Evolutionary conservation across 2,888 invertebrate species (phyloP), one percentile per base, ranked within the genome.

Genomic region (Lacanobia wlatinum): DNA sequence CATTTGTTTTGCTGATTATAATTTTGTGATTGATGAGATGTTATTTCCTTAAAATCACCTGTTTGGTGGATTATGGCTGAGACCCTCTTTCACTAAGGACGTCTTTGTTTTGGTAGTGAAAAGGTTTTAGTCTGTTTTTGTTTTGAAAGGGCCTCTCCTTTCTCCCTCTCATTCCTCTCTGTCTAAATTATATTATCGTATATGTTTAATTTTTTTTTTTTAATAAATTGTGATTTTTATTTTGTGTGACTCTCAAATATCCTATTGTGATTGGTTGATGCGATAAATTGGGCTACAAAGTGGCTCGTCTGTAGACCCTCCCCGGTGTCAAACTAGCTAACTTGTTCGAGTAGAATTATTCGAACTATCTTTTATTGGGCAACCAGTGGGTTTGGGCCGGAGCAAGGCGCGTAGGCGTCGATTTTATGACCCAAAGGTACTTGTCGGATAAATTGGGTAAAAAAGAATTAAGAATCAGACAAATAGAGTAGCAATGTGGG

Each of bases 341-440:
- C 76, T 83, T 73, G 83, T 79, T 79, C 73, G 67, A 82, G 81
- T 80, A 71, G 84, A 87, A 85, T 83, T 86, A 90, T 88, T 88
- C 83, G 73, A 87, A 88, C 84, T 87, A 87, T 88, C 87, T 85
- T 85, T 87, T 79, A 84, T 87, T 88, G 72, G 79, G 87, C 75
- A 88, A 90, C 73, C 67, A 58, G 77, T 83, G 78, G 73, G 78
- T 73, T 86, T 82, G 63, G 73, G 70, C 77, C 70, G 34, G 73
- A 62, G 70, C 59, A 65, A 70, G 67, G 52, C 40, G 73, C 38
- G 79, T 83, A 73, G 84, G 83, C 75, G 82, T 73, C 53, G 38
- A 69, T 78, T 80, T 82, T 78, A 80, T 64, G 78, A 78, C 74
- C 76, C 21, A 73, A 68, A 74, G 46, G 53, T 74, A 72, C 59